Evolutionary conservation across 2,888 invertebrate species (phyloP).

Genomic region (Vandiemenella viatica): DNA sequence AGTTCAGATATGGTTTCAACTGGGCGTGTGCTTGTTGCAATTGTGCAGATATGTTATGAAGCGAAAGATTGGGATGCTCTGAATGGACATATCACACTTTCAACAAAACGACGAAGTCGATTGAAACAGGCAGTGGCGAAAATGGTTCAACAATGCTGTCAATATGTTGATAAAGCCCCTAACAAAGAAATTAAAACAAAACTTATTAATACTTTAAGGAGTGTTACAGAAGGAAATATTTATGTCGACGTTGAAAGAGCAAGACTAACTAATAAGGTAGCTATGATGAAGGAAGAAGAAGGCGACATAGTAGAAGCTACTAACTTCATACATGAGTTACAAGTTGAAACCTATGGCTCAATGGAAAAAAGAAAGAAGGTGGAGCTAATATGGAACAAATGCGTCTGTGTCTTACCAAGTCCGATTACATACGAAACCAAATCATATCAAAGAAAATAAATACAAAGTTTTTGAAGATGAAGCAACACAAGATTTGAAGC

Average conservation of each 20-base stretch:
- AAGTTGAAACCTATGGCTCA: conserved; percentile 94
- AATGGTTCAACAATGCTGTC: conserved; percentile 91
- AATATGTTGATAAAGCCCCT: conserved; percentile 83
- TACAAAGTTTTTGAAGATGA: conserved; percentile 91
- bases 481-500: conserved; percentile 50
- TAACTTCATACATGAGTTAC: conserved; percentile 86
- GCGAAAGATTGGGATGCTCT: conserved; percentile 84
- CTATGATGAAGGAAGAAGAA: conserved; percentile 70
- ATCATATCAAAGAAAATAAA: conserved; percentile 99
- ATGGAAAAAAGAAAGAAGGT: conserved; percentile 95
- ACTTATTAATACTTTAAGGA: conserved; percentile 85
- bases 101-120: conserved; percentile 89
- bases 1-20: conserved; percentile 93
- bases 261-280: conserved; percentile 77
- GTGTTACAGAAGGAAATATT: conserved; percentile 97
- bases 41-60: conserved; percentile 83
- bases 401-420: conserved; percentile 86
- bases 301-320: conserved; percentile 83
- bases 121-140: conserved; percentile 92
- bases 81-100: conserved; percentile 79
- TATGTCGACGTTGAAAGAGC: conserved; percentile 99
- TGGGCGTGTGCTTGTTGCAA: conserved; percentile 77
- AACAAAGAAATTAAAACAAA: conserved; percentile 82
- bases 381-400: conserved; percentile 96
- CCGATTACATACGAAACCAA: conserved; percentile 92